Evolutionary conservation across 2,888 invertebrate genomes (phyloP), one percentile per base, ranked within the genome.

Genomic region (Leistus spinibarbis): DNA sequence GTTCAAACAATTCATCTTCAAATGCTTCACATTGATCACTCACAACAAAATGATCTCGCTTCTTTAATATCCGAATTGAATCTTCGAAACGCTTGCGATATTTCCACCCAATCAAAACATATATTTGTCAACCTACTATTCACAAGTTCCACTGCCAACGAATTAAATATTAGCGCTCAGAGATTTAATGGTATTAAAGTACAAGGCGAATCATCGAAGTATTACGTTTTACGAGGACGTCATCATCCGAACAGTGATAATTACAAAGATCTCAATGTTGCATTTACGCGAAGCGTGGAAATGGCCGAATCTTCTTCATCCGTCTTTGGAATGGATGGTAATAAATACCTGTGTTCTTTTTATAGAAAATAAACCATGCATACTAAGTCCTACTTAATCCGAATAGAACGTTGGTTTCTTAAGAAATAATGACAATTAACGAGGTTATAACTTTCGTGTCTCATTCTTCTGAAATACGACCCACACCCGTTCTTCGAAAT

Each of bases 81-180:
- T 40, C 40, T 40, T 13, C 40, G 13, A 40, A 40, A 40, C 13
- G 40, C 40, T 40, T 1, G 5, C 40, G 13, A 7, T 5, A 40
- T 40, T 7, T 10, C 40, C 7, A 13, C 1, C 1, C 40, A 40
- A 40, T 40, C 40, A 27, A 65, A 24, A 24, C 67, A 53, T 19
- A 62, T 54, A 22, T 62, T 63, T 27, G 82, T 85, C 56, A 82
- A 84, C 5, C 79, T 85, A 69, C 79, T 85, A 17, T 78, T 85
- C 16, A 82, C 82, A 2, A 84, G 85, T 79, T 85, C 84, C 1
- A 83, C 84, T 2, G 79, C 83, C 2, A 84, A 83, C 76, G 64
- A 83, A 19, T 78, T 85, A 63, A 81, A 82, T 67, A 73, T 84
- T 54, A 80, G 81, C 76, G 73, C 83, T 16, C 83, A 82, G 3